Conservation (phyloP, 1,140 invertebrate species). For the Bombus sylvicola region DNA sequence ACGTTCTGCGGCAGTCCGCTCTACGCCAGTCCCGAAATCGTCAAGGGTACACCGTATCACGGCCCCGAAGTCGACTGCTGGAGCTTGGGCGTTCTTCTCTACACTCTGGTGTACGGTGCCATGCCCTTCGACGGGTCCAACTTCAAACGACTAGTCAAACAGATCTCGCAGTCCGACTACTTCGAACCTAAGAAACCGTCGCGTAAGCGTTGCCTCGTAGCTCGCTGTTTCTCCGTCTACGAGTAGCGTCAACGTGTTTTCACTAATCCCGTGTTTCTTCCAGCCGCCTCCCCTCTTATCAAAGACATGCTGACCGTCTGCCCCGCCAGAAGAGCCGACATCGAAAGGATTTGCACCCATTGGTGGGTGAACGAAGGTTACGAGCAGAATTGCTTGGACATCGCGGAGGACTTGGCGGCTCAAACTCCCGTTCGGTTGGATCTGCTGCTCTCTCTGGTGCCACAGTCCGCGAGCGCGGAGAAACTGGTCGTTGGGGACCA, state of each 20-base stretch:
- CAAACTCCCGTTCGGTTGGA: slow-evolving; percentile 95
- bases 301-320: slow-evolving; percentile 96
- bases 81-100: slow-evolving; percentile 98
- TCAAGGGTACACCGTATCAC: slow-evolving; percentile 98
- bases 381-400: slow-evolving; percentile 91
- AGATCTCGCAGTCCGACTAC: slow-evolving; percentile 98
- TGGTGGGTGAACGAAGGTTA: slow-evolving; percentile 97
- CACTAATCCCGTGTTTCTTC: slow-evolving; percentile 70
- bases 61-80: slow-evolving; percentile 98
- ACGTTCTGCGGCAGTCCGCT: slow-evolving; percentile 99
- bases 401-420: slow-evolving; percentile 94
- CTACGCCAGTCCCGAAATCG: slow-evolving; percentile 99
- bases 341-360: slow-evolving; percentile 96
- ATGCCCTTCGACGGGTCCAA: slow-evolving; percentile 99
- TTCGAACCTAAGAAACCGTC: slow-evolving; percentile 98
- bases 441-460: slow-evolving; percentile 92
- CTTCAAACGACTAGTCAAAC: slow-evolving; percentile 97
- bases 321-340: slow-evolving; percentile 93
- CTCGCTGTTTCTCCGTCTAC: too few relatives aligned
- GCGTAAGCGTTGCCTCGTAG: slow-evolving; percentile 84
- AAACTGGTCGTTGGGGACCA: slow-evolving; percentile 86
- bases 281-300: slow-evolving; percentile 96
- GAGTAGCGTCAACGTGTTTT: fast-evolving
- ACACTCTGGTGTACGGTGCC: slow-evolving; percentile 98
- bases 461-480: slow-evolving; percentile 86